These are phyloP conservation scores for Bradynema listronoti DNA, from an alignment of 1,140 invertebrate species.

Conservation along the genomic window DNA sequence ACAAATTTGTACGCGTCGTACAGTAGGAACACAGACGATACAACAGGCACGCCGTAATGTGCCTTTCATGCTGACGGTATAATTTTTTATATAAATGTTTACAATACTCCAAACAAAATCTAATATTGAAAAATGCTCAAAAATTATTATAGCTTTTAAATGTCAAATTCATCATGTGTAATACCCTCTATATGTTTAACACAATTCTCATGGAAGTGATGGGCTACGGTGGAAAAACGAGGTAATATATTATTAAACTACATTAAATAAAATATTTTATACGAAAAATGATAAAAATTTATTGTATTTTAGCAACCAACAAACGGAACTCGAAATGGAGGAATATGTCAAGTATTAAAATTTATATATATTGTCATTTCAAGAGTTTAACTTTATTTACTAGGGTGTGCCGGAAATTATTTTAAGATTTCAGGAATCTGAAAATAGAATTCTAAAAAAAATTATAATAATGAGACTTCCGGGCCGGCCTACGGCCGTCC, in stretches of 20 bases:
- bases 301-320: conserved; percentile 31
- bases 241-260: conserved; percentile 7
- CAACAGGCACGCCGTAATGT: conserved; percentile 33
- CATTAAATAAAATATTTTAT: too few species aligned
- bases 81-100: too few species aligned
- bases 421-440: too few species aligned
- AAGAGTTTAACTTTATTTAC: too few species aligned
- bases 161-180: conserved; percentile 57
- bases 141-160: conserved; percentile 45
- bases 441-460: too few species aligned
- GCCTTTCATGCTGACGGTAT: conserved; percentile 48
- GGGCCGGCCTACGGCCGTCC: too few species aligned
- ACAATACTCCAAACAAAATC: too few species aligned
- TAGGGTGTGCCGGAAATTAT: too few species aligned
- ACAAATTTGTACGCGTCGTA: conserved; percentile 46
- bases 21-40: conserved; percentile 44
- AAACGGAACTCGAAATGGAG: conserved; percentile 46
- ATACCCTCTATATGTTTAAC: conserved; percentile 56
- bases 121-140: conserved; percentile 18
- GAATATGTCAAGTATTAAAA: conserved; percentile 27
- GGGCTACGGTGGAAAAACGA: conserved; percentile 52
- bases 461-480: too few species aligned
- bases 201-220: conserved; percentile 52
- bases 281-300: conserved; percentile 7
- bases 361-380: too few species aligned